phyloP scores from a whole-genome alignment of 2,113 vertebrate genomes.

The Notechis scutatus region DNA sequence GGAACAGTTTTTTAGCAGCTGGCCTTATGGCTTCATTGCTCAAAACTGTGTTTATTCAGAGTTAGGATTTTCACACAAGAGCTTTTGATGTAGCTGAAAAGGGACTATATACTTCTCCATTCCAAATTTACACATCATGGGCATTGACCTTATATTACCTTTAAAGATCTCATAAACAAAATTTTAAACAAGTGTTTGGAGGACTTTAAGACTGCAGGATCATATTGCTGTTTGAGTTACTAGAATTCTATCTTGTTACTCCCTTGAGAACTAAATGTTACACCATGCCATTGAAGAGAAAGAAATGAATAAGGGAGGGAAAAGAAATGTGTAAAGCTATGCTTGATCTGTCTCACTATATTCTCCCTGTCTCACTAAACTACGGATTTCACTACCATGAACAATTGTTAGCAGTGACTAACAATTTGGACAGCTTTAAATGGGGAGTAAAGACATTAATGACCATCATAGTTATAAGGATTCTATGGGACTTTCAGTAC shows the following conservation, averaged over 20 bases:
- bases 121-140: constrained; percentile 1
- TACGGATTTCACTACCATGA: neutral
- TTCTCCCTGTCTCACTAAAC: neutral
- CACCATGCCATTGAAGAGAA: neutral
- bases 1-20: constrained; percentile 45
- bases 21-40: constrained; percentile 35
- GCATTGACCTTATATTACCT: neutral
- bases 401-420: neutral
- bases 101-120: neutral
- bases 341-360: neutral
- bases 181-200: constrained; percentile 1
- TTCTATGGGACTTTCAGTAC: neutral
- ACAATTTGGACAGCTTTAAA: neutral
- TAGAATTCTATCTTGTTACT: neutral
- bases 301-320: neutral
- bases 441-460: neutral
- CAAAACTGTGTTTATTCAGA: constrained; percentile 37
- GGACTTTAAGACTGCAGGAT: neutral
- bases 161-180: constrained; percentile 33
- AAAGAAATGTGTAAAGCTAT: neutral
- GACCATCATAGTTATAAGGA: neutral
- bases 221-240: neutral
- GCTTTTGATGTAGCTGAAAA: neutral
- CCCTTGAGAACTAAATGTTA: neutral
- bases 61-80: constrained; percentile 42